These are phyloP conservation scores for Dryadula phaetusa DNA, from an alignment of 2,888 invertebrate genomes.

Conservation along the genomic window DNA sequence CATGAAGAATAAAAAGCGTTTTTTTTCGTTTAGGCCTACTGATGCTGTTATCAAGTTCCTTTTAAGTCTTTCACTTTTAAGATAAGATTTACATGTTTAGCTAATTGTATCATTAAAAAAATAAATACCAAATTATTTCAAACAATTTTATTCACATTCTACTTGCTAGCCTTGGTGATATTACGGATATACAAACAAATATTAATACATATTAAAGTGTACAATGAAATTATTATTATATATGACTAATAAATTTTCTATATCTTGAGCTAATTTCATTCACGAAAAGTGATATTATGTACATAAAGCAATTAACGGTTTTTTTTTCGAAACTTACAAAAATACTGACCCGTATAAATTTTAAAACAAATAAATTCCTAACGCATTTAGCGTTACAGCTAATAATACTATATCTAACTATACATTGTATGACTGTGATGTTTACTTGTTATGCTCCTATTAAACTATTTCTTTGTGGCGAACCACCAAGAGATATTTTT, in stretches of 20 bases:
- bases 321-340: background rate
- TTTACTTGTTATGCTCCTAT: background rate
- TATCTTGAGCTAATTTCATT: conserved; percentile 16
- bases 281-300: background rate
- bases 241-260: background rate
- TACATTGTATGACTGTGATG: background rate
- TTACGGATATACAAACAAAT: conserved; percentile 39
- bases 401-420: background rate
- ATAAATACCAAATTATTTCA: conserved; percentile 21
- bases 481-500: background rate
- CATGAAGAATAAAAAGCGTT: no score
- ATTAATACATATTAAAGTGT: conserved; percentile 34
- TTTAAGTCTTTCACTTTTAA: no score
- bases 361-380: conserved; percentile 6
- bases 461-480: background rate
- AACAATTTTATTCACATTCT: conserved; percentile 38
- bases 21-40: no score
- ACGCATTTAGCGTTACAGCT: background rate
- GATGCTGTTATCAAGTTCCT: no score
- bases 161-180: conserved; percentile 34
- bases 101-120: background rate
- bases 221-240: conserved; percentile 27
- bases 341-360: conserved; percentile 26
- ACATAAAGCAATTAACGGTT: background rate
- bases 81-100: no score